These are phyloP conservation scores for Trachemys scripta DNA, from an alignment of 2,113 vertebrate genomes.

Conservation along the genomic window DNA sequence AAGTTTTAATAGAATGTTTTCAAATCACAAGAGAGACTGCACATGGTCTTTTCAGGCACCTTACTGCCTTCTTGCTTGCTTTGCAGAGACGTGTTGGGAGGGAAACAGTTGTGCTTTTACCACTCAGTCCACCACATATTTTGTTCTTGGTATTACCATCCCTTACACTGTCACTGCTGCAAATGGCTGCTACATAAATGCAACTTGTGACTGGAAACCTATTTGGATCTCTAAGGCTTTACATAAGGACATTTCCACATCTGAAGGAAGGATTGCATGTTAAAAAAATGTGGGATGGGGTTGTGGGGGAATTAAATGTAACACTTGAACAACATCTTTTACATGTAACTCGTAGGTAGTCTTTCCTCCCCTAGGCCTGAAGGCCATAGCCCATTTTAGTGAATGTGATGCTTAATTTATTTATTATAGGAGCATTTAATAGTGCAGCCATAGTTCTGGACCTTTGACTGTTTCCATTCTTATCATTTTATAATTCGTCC, in stretches of 20 bases:
- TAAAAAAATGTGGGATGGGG: background rate
- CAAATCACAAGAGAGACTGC: background rate
- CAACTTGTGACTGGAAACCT: background rate
- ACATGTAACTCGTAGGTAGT: background rate
- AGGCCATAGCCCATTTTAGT: background rate
- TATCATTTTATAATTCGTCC: background rate
- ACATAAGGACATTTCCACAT: background rate
- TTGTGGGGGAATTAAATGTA: background rate
- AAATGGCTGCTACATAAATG: background rate
- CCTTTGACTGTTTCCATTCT: background rate
- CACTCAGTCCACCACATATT: background rate
- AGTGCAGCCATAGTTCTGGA: background rate
- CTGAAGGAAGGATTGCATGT: background rate
- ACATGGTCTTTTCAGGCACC: background rate
- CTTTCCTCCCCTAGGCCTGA: background rate
- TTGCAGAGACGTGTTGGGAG: conserved; percentile 27
- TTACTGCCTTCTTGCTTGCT: background rate
- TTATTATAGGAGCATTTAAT: background rate
- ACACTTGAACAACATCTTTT: background rate
- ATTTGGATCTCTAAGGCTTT: conserved; percentile 2
- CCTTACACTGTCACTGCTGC: background rate
- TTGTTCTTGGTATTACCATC: background rate
- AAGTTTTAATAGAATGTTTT: background rate
- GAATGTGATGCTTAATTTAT: background rate
- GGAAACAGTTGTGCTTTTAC: background rate